Evolutionary conservation across 2,888 invertebrate species (phyloP).

Genomic region (Cenopis cana): DNA sequence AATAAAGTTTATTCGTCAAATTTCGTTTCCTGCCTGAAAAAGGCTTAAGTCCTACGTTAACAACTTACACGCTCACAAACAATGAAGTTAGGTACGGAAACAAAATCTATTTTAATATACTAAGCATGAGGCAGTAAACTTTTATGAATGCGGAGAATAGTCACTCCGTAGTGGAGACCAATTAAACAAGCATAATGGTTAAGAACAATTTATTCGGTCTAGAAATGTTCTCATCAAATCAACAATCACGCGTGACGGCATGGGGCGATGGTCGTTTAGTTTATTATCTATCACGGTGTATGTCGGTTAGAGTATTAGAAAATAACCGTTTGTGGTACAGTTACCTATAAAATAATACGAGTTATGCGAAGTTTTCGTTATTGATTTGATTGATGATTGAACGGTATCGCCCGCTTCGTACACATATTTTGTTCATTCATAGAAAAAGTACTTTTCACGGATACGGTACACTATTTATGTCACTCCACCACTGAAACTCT

Average conservation of each 20-base stretch:
- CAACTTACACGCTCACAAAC: too few species aligned
- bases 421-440: too few species aligned
- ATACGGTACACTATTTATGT: too few species aligned
- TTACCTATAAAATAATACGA: constrained; percentile 14
- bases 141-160: constrained; percentile 9
- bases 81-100: neutral
- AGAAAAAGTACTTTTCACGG: neutral
- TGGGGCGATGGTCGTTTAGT: constrained; percentile 35
- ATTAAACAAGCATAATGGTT: constrained; percentile 42
- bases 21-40: too few species aligned
- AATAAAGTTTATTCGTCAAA: too few species aligned
- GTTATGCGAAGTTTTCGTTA: constrained; percentile 3
- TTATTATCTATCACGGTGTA: constrained; percentile 24
- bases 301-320: constrained; percentile 19
- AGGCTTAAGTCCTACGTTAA: too few species aligned
- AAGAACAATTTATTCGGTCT: constrained; percentile 42
- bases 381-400: neutral
- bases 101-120: neutral
- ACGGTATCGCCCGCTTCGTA: neutral
- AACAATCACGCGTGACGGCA: constrained; percentile 43
- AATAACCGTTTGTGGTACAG: constrained; percentile 35
- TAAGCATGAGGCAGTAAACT: neutral
- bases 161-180: neutral
- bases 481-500: too few species aligned
- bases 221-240: constrained; percentile 42